These are phyloP conservation scores for Apolygus lucorum DNA, from an alignment of 1,140 invertebrate species.

Conservation along the genomic window DNA sequence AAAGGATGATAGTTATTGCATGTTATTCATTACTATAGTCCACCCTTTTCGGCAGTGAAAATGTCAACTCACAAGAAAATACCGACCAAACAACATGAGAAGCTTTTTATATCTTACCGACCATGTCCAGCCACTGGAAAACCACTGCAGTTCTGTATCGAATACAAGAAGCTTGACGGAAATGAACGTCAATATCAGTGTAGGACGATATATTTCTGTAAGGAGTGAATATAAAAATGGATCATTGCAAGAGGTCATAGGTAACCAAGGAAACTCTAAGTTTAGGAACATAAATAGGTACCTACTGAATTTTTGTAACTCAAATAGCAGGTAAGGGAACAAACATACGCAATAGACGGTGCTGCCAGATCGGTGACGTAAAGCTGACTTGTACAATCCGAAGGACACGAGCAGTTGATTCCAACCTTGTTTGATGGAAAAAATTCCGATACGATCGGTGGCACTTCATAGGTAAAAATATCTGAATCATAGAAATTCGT, in stretches of 20 bases:
- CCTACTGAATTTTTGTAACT: neutral
- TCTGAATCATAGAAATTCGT: conserved; percentile 26
- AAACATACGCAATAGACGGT: conserved; percentile 26
- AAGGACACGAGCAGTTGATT: conserved; percentile 32
- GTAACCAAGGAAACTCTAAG: too few relatives aligned
- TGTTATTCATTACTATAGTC: too few relatives aligned
- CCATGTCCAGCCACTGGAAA: conserved; percentile 34
- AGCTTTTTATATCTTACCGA: too few relatives aligned
- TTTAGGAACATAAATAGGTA: too few relatives aligned
- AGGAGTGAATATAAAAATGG: neutral
- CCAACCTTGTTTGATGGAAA: conserved; percentile 27
- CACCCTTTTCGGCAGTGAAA: too few relatives aligned
- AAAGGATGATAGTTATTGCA: too few relatives aligned
- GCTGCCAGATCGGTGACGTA: conserved; percentile 31
- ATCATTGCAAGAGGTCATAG: too few relatives aligned
- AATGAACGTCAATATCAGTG: conserved; percentile 34
- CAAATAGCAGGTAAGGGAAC: too few relatives aligned
- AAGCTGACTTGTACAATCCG: conserved; percentile 33
- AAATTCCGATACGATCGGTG: conserved; percentile 24
- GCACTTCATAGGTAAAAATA: conserved; percentile 32
- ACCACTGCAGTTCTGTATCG: conserved; percentile 34
- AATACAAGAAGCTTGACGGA: conserved; percentile 27
- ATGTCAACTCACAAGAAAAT: too few relatives aligned
- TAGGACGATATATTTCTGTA: conserved; percentile 18
- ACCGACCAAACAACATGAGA: too few relatives aligned